phyloP scores from a whole-genome alignment of 2,113 vertebrate genomes.

The Coryphaenoides rupestris region DNA sequence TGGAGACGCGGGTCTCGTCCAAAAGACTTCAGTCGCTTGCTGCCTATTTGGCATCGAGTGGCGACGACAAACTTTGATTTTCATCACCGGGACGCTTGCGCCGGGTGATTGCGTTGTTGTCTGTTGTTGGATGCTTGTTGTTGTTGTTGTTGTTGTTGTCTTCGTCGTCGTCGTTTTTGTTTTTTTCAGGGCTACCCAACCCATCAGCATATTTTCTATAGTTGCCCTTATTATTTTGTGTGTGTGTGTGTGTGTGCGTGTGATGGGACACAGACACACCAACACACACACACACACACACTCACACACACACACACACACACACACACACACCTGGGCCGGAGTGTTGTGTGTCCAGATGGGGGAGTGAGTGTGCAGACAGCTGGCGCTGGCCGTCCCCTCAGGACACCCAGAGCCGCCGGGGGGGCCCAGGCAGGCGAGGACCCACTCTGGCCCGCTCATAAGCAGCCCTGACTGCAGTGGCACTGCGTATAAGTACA shows the following conservation, averaged over 20 bases:
- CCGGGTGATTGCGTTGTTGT: background rate
- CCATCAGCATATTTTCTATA: slow-evolving; percentile 43
- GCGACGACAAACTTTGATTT: too few relatives aligned
- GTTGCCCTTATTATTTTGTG: slow-evolving; percentile 40
- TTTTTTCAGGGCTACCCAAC: slow-evolving; percentile 30
- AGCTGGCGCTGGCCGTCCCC: slow-evolving; percentile 57
- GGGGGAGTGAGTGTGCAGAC: slow-evolving; percentile 57
- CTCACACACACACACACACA: too few relatives aligned
- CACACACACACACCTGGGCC: slow-evolving; percentile 60
- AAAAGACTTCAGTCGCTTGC: too few relatives aligned
- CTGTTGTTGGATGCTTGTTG: background rate
- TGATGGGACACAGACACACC: slow-evolving; percentile 42
- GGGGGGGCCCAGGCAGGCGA: slow-evolving; percentile 31
- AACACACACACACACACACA: too few relatives aligned
- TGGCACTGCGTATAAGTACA: slow-evolving; percentile 15
- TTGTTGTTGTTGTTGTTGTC: slow-evolving; percentile 20
- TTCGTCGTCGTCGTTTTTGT: too few relatives aligned
- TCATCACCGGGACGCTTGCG: background rate
- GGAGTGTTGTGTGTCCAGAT: slow-evolving; percentile 62
- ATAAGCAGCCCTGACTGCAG: slow-evolving; percentile 30
- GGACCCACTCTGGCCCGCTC: slow-evolving; percentile 31
- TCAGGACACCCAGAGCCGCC: slow-evolving; percentile 42
- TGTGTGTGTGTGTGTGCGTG: background rate
- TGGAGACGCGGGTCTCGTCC: too few relatives aligned
- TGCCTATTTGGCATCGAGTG: background rate